Conservation (phyloP, 2,797 vertebrate genomes). For the Aeoliscus strigatus region DNA sequence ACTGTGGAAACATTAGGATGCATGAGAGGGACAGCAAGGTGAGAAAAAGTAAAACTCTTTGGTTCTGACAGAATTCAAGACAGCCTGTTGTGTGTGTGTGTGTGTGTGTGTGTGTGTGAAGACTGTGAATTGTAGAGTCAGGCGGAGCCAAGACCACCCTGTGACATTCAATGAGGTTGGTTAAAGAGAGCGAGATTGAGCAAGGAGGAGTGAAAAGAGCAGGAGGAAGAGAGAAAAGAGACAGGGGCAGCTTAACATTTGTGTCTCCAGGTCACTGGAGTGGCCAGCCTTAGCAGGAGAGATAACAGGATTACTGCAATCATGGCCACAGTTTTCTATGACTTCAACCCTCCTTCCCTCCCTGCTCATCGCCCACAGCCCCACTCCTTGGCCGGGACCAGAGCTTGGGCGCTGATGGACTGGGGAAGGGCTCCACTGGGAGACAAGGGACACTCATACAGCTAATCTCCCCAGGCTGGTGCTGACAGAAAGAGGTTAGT, state of each 20-base stretch:
- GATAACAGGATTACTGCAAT: slow-evolving; percentile 83
- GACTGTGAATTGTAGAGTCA: slow-evolving; percentile 63
- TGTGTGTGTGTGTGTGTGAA: slow-evolving; percentile 50
- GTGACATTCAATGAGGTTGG: slow-evolving; percentile 68
- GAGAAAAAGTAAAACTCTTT: slow-evolving; percentile 66
- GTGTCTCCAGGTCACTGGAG: slow-evolving; percentile 77
- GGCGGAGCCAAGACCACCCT: slow-evolving; percentile 68
- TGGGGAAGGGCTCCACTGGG: slow-evolving; percentile 62
- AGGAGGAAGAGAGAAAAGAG: slow-evolving; percentile 48
- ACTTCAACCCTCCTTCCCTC: slow-evolving; percentile 53
- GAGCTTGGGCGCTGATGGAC: slow-evolving; percentile 69
- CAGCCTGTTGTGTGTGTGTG: slow-evolving; percentile 31
- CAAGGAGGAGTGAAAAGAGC: slow-evolving; percentile 53
- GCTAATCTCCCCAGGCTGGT: slow-evolving; percentile 74
- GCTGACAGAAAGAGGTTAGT: slow-evolving; percentile 80
- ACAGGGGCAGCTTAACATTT: slow-evolving; percentile 76
- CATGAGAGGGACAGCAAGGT: slow-evolving; percentile 56
- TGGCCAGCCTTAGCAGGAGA: slow-evolving; percentile 76
- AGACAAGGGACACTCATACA: slow-evolving; percentile 69
- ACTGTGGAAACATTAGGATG: slow-evolving; percentile 61
- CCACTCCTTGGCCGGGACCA: slow-evolving; percentile 52
- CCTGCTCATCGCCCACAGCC: slow-evolving; percentile 23
- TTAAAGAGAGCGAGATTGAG: slow-evolving; percentile 65
- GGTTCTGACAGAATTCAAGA: slow-evolving; percentile 70
- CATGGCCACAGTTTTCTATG: slow-evolving; percentile 69